Base-by-base conservation (phyloP, 2,113 vertebrate species). In the Poicephalus gulielmi region DNA sequence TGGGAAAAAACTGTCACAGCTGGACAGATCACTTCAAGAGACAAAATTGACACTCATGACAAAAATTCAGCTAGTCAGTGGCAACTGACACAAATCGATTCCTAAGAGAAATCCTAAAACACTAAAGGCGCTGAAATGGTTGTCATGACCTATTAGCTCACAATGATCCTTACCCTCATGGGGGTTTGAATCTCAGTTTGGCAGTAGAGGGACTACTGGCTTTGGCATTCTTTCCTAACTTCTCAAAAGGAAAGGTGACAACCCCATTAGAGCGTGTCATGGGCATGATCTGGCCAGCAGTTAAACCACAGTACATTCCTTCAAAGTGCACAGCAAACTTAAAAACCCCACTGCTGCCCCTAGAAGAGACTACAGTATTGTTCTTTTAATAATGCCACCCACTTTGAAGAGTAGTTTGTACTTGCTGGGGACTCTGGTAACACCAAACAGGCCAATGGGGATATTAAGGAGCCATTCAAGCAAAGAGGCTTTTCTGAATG, bases 371-470 rank as follows among this genome's bases (percentile, higher is more conserved):
- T 74, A 11, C 27, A 22, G 33, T 31, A 79, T 95, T 95, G 70
- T 92, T 89, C 89, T 94, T 94, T 76, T 52, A 84, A 81, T 76
- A 81, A 62, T 76, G 66, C 94, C 91, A 94, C 93, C 91, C 93
- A 87, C 84, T 71, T 76, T 2, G 84, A 86, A 79, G 62, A 43
- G 52, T 31, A 53, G 37, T 33, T 92, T 84, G 39, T 75, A 33
- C 60, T 35, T 57, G 37, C 80, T 84, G 73, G 25, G 62, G 60
- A 43, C 63, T 68, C 44, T 52, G 47, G 50, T 68, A 88, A 68
- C n/a, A 78, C 39, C 60, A 81, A 19, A 39, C 46, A 86, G 43
- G 16, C 80, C 55, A 35, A 78, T 30, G 46, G 62, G 71, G 25
- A 17, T 69, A 60, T 47, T 64, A 59, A 86, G 30, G 33, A 79